These are phyloP conservation scores for Odontocolon sp. DNA, from an alignment of 2,888 invertebrate genomes.

Conservation along the genomic window DNA sequence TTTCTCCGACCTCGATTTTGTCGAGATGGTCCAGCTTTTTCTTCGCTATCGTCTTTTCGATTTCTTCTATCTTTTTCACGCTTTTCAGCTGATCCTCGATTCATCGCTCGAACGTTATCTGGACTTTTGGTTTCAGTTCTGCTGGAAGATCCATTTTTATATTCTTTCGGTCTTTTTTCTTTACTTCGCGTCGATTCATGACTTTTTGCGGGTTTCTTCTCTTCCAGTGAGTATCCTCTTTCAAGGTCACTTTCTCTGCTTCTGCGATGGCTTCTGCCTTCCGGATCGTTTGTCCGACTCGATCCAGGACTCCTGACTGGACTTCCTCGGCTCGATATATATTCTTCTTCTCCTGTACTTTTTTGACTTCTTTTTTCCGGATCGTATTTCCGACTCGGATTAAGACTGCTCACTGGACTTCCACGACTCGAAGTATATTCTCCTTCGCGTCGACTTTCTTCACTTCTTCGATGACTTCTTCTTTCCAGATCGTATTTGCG, in stretches of 20 bases:
- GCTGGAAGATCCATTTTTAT: not conserved
- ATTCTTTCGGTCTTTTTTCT: not conserved
- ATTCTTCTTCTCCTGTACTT: not conserved
- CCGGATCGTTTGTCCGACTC: not conserved
- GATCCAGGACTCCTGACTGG: not conserved
- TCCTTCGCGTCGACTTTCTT: conserved; percentile 1
- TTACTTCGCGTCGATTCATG: not conserved
- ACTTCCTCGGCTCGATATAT: not conserved
- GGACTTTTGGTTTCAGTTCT: not conserved
- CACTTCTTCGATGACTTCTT: conserved; percentile 19
- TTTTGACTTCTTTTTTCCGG: not conserved
- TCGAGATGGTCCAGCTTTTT: conserved; percentile 14
- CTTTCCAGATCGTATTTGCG: not conserved
- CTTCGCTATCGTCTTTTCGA: not conserved
- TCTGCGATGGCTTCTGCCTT: not conserved
- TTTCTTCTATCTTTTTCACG: not conserved
- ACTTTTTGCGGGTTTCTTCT: not conserved
- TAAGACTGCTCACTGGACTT: not conserved
- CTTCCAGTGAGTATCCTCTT: not conserved
- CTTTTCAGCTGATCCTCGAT: not conserved
- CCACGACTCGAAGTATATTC: not conserved
- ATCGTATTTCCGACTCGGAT: not conserved
- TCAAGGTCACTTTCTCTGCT: not conserved
- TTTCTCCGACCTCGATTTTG: not conserved
- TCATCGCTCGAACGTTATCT: not conserved